Conservation (phyloP, 2,888 invertebrate genomes). For the Drosophila quinaria region DNA sequence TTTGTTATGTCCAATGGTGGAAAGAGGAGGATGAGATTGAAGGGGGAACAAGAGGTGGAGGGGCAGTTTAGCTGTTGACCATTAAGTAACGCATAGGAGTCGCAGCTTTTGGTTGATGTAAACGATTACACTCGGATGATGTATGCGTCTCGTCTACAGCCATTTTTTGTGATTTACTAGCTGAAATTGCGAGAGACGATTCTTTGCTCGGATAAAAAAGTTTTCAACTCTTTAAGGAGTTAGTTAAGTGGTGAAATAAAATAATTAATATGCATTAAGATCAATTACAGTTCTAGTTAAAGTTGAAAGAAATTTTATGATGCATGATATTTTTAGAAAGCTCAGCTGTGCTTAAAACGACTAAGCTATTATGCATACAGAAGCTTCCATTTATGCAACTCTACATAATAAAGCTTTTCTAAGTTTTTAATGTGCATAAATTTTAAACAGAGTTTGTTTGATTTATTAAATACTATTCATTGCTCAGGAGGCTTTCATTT, state of each 20-base stretch:
- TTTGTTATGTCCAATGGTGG: constrained; percentile 48
- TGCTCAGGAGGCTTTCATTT: not conserved
- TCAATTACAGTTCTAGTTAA: constrained; percentile 17
- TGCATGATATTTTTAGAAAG: not conserved
- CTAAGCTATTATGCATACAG: not conserved
- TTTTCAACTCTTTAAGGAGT: constrained; percentile 18
- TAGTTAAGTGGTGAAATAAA: not conserved
- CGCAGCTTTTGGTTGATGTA: constrained; percentile 15
- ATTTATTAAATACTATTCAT: too few relatives aligned
- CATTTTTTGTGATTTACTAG: constrained; percentile 53
- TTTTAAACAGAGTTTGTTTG: not conserved
- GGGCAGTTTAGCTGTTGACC: constrained; percentile 48
- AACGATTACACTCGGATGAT: constrained; percentile 62
- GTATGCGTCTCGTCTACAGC: constrained; percentile 67
- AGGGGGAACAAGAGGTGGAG: not conserved
- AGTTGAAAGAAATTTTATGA: not conserved
- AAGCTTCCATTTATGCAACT: too few relatives aligned
- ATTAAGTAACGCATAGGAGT: constrained; percentile 63
- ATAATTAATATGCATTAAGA: constrained; percentile 20
- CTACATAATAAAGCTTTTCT: not conserved
- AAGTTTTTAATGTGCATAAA: not conserved
- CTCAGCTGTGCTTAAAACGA: not conserved
- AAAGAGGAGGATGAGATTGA: not conserved
- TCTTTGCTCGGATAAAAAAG: constrained; percentile 12
- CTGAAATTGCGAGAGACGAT: constrained; percentile 32